phyloP scores from a whole-genome alignment of 1,140 invertebrate genomes.

The Drosophila ficusphila region DNA sequence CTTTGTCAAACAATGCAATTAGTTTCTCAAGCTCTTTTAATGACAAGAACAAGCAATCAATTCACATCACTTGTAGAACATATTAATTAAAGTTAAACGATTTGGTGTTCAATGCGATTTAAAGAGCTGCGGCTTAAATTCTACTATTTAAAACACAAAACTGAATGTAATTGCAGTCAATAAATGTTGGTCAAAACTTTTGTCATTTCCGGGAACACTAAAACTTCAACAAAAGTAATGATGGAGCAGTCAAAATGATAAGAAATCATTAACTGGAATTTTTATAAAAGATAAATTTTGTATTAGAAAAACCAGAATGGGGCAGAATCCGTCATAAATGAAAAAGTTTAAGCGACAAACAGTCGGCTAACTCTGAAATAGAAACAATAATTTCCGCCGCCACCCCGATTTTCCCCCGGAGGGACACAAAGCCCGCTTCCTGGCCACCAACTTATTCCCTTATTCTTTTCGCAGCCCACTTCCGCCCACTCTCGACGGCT shows the following conservation, averaged over 20 bases:
- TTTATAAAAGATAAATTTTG: conserved; percentile 1
- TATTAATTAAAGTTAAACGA: conserved; percentile 51
- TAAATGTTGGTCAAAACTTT: conserved; percentile 36
- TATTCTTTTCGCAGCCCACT: conserved; percentile 17
- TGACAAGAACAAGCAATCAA: conserved; percentile 48
- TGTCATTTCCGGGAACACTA: neutral
- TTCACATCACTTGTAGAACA: conserved; percentile 39
- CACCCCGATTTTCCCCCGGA: conserved; percentile 29
- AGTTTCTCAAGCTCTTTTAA: conserved; percentile 47
- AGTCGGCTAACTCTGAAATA: conserved; percentile 49
- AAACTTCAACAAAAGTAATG: neutral
- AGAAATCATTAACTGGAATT: conserved; percentile 3
- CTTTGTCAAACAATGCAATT: conserved; percentile 75
- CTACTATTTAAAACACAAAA: neutral
- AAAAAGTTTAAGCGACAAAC: conserved; percentile 29
- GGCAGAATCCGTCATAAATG: conserved; percentile 23
- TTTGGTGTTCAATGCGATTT: neutral
- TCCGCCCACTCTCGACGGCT: conserved; percentile 56
- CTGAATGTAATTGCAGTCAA: conserved; percentile 2
- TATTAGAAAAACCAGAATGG: neutral
- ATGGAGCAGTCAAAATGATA: neutral
- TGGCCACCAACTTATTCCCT: conserved; percentile 39
- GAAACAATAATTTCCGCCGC: conserved; percentile 76
- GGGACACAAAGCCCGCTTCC: conserved; percentile 63
- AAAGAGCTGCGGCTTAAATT: neutral